A percentile compares a stretch with the other conserved stretches of the same genome.
phyloP scores from a whole-genome alignment of 2,113 vertebrate genomes.

The Tupaia chinensis region DNA sequence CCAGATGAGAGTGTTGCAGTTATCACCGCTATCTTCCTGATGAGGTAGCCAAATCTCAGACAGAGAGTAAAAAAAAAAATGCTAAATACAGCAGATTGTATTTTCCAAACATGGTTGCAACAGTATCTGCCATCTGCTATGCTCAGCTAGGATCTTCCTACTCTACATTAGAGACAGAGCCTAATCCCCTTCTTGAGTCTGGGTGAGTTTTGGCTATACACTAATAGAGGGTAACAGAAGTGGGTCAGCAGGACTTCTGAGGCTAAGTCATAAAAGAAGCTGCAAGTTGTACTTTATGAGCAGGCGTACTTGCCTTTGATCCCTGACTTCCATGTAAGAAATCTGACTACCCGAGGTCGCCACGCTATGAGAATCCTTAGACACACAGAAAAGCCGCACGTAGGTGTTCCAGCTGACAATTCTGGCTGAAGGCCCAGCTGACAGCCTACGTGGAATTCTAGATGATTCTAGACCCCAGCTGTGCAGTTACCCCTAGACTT shows the following conservation, averaged over 20 bases:
- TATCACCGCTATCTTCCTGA: neutral
- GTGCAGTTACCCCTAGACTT: neutral
- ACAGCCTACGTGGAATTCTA: neutral
- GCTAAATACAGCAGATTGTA: no score
- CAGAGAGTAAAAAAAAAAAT: conserved; percentile 24
- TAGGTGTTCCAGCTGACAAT: neutral
- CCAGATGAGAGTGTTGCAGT: neutral
- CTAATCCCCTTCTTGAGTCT: neutral
- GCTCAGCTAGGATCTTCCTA: neutral
- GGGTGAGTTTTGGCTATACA: neutral
- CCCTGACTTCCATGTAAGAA: neutral
- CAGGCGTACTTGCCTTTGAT: neutral
- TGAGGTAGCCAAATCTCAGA: conserved; percentile 21
- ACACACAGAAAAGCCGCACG: neutral
- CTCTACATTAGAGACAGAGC: neutral
- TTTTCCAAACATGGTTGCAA: neutral
- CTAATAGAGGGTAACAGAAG: neutral
- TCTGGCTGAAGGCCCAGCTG: neutral
- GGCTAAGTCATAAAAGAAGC: neutral
- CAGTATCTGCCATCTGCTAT: neutral
- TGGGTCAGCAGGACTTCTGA: neutral
- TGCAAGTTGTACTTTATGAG: neutral
- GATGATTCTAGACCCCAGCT: neutral
- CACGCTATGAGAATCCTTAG: neutral
- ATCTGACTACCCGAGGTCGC: neutral